phyloP scores from a whole-genome alignment of 2,113 vertebrate species.

The Lepus europaeus region DNA sequence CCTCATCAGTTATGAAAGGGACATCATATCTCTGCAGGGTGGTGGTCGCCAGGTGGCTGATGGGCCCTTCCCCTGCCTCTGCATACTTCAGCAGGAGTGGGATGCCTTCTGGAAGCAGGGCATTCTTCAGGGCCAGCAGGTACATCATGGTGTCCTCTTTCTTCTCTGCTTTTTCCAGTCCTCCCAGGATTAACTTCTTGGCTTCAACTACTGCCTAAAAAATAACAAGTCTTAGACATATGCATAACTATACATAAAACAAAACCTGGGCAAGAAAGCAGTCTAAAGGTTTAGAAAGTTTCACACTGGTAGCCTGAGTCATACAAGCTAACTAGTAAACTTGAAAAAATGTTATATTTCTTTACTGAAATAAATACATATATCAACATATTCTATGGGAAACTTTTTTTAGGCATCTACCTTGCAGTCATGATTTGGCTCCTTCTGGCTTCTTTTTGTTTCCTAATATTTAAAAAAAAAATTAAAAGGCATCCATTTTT shows the following conservation, averaged over 20 bases:
- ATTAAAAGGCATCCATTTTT: no score
- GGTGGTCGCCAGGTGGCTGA: constrained; percentile 92
- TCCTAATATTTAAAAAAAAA: no score
- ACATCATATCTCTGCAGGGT: constrained; percentile 94
- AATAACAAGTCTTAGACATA: constrained; percentile 57
- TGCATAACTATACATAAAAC: background rate
- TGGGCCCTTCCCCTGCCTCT: constrained; percentile 92
- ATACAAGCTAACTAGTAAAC: background rate
- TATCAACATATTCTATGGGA: background rate
- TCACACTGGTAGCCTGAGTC: background rate
- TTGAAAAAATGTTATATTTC: background rate
- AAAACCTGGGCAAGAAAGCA: background rate
- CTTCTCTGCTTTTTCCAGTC: constrained; percentile 89
- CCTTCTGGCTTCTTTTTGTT: no score
- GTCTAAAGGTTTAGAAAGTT: constrained; percentile 7
- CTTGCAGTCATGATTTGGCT: no score
- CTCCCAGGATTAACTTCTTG: constrained; percentile 93
- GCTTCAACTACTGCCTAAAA: constrained; percentile 92
- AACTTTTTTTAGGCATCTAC: no score
- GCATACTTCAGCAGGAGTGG: constrained; percentile 92
- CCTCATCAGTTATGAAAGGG: constrained; percentile 92
- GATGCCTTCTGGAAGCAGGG: constrained; percentile 94
- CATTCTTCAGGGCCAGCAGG: constrained; percentile 96
- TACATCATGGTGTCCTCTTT: constrained; percentile 93
- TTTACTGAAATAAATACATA: background rate